A percentile compares a stretch with the other conserved stretches of the same genome.
phyloP scores from a whole-genome alignment of 2,113 vertebrate species.

The Amphiprion percula region DNA sequence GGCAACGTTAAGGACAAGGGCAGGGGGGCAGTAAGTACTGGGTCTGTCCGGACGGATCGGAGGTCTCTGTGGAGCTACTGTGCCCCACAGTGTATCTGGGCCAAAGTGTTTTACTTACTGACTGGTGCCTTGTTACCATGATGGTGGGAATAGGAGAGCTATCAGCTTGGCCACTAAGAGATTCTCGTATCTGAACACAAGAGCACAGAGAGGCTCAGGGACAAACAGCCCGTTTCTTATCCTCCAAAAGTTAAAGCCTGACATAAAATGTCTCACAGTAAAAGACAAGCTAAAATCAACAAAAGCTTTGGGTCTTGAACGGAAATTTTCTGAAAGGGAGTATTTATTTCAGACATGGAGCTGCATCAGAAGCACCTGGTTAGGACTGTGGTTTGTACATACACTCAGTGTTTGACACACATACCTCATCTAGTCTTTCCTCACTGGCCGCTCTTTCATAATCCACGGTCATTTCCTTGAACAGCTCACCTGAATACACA shows the following conservation, averaged over 20 bases:
- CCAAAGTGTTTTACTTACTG: conserved; percentile 82
- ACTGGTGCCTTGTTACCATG: conserved; percentile 83
- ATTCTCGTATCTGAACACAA: conserved; percentile 85
- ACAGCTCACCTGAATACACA: conserved; percentile 83
- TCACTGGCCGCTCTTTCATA: conserved; percentile 83
- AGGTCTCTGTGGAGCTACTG: conserved; percentile 48
- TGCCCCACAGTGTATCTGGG: conserved; percentile 65
- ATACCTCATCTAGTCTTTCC: conserved; percentile 89
- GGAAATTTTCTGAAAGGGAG: neutral
- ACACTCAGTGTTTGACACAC: conserved; percentile 38
- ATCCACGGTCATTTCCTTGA: conserved; percentile 86
- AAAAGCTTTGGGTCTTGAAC: conserved; percentile 13
- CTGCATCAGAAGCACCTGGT: conserved; percentile 26
- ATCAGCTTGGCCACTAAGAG: conserved; percentile 79
- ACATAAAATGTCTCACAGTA: neutral
- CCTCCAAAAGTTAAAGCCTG: conserved; percentile 35
- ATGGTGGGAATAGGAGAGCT: conserved; percentile 84
- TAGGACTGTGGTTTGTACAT: neutral
- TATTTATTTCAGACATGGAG: conserved; percentile 25
- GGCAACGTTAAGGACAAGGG: conserved; percentile 44
- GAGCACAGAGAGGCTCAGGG: conserved; percentile 82
- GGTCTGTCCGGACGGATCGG: conserved; percentile 44
- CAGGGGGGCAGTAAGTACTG: conserved; percentile 53
- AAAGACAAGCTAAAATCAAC: conserved; percentile 10
- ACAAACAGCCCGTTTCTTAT: conserved; percentile 51